Percentiles rank a stretch among this genome's conserved stretches.
Evolutionary conservation across 92 coral and sea anemone genomes (phyloP).

Genomic region (Ricordea florida): DNA sequence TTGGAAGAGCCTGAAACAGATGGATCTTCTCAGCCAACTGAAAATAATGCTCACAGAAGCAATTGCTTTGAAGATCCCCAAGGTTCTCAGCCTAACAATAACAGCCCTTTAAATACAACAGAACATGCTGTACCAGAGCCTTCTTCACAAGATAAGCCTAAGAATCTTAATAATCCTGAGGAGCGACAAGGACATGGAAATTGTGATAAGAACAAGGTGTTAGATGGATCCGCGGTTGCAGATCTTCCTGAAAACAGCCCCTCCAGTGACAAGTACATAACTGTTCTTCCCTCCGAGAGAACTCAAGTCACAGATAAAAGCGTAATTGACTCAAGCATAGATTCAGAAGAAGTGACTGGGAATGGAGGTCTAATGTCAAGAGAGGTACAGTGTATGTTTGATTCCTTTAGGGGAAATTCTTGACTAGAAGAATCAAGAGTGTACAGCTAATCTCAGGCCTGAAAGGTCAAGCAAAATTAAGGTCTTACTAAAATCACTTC

Average conservation of each 20-base stretch:
- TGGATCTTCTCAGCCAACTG: background rate
- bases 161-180: background rate
- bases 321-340: background rate
- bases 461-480: too few relatives aligned
- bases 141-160: background rate
- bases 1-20: conserved; percentile 32
- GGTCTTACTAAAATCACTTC: too few relatives aligned
- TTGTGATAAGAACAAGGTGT: background rate
- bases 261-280: background rate
- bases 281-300: conserved; percentile 9
- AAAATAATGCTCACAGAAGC: background rate
- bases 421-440: too few relatives aligned
- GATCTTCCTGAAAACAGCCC: background rate
- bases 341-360: conserved; percentile 6
- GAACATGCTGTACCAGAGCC: conserved; percentile 17
- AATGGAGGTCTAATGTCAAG: background rate
- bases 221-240: background rate
- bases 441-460: too few relatives aligned
- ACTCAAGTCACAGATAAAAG: background rate
- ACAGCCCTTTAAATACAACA: too few relatives aligned
- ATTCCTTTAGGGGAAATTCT: too few relatives aligned
- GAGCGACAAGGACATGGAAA: background rate
- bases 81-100: conserved; percentile 7
- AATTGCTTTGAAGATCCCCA: background rate
- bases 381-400: background rate